Evolutionary conservation across 2,888 invertebrate genomes (phyloP), one percentile per base, ranked within the genome.

Genomic region (Drosophila greeni): DNA sequence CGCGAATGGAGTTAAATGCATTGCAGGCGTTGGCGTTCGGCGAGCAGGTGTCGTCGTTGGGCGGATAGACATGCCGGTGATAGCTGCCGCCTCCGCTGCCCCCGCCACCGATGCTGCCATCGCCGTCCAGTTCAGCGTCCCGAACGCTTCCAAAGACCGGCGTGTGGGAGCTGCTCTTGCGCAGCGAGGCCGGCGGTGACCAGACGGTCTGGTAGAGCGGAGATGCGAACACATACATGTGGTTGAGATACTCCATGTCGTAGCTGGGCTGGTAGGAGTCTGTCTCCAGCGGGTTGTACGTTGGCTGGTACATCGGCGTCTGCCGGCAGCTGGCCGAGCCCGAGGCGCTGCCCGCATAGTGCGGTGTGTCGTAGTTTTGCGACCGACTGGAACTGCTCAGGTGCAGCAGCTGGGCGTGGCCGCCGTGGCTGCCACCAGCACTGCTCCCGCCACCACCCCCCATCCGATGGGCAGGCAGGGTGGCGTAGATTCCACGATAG

Each of bases 401-500:
- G 9, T 86, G 83, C 49, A 82, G 57, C 39, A 61, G 66, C 9
- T 66, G 76, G 11, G 62, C 70, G 14, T 80, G 77, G 1, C 84
- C 80, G 2, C 84, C 55, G 12, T 74, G 76, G 18, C 81, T 77
- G 54, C 84, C 82, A 0, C 79, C 75, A 5, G 74, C 81, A 31
- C 67, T 67, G 16, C 82, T 82, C 37, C 80, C 79, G 39, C 84
- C 84, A 0, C 84, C 84, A 0, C 85, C 83, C 9, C 77, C 82
- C n/a, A 64, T 39, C 82, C 81, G 90, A 18, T 86, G 90, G 1
- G 73, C 82, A 7, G 88, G 90, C 62, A 91, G 88, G 70, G 91
- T 91, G 34, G 91, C 91, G 82, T 90, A 91, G 42, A 91, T 90
- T 29, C 89, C 89, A 0, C 88, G 84, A 84, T 92, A 91, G 9